Conservation (phyloP, 2,113 vertebrate genomes). For the Dicaeum eximium region DNA sequence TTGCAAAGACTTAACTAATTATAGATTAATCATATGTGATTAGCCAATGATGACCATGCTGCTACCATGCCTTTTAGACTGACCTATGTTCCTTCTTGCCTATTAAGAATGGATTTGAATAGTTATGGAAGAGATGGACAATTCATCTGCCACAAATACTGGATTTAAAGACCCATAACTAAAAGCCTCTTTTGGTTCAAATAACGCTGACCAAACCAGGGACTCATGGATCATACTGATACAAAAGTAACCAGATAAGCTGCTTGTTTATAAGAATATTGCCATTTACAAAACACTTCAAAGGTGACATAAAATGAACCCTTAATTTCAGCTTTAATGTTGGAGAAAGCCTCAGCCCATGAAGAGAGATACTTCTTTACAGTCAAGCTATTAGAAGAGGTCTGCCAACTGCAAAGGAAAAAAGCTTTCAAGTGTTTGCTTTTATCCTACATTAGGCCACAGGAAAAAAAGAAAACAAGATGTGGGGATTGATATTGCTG, state of each 20-base stretch:
- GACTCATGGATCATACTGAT: not conserved
- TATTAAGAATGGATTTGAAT: not conserved
- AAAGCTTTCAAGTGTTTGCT: not conserved
- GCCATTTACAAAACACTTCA: not conserved
- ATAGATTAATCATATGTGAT: not conserved
- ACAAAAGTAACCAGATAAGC: not conserved
- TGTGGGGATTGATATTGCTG: not conserved
- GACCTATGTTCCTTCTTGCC: not conserved
- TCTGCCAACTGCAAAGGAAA: not conserved
- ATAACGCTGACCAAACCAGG: not conserved
- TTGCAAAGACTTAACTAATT: not conserved
- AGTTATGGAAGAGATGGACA: not conserved
- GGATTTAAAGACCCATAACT: not conserved
- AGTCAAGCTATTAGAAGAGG: not conserved
- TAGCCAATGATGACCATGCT: not conserved
- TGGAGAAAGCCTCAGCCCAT: not conserved
- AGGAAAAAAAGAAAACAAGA: rapidly evolving
- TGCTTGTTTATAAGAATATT: not conserved
- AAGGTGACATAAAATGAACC: not conserved
- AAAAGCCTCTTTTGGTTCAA: not conserved
- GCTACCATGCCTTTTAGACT: not conserved
- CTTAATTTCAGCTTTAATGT: not conserved
- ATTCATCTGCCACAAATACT: not conserved
- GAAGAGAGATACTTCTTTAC: not conserved
- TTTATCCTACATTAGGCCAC: not conserved